Evolutionary conservation across 2,797 vertebrate genomes (phyloP).

Genomic region (Bryconaethiops microstoma): DNA sequence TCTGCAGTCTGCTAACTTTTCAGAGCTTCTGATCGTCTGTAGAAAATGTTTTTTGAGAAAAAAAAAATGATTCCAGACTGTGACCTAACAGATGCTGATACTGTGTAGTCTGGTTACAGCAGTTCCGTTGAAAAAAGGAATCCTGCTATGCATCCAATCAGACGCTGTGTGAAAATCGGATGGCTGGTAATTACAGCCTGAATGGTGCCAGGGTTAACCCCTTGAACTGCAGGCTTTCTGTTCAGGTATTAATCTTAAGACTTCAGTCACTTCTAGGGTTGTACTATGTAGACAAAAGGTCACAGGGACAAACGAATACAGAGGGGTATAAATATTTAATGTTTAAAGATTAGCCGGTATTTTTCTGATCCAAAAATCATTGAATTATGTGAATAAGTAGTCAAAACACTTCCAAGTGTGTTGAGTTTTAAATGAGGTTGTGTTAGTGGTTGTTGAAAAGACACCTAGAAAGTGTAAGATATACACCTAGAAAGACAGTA

Average conservation of each 20-base stretch:
- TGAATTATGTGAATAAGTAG: too few species aligned
- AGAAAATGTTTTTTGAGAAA: neutral
- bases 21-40: conserved; percentile 6
- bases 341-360: too few species aligned
- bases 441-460: too few species aligned
- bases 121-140: conserved; percentile 8
- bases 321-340: too few species aligned
- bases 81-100: neutral
- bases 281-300: too few species aligned
- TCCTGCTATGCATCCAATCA: conserved; percentile 25
- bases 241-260: neutral
- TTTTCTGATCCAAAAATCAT: too few species aligned
- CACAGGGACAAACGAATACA: too few species aligned
- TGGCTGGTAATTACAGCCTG: neutral
- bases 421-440: too few species aligned
- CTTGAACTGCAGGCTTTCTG: neutral
- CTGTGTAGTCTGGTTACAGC: neutral
- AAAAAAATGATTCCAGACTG: neutral
- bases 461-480: too few species aligned
- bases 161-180: neutral
- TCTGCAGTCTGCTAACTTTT: conserved; percentile 35
- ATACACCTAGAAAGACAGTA: too few species aligned
- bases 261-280: neutral
- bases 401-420: too few species aligned
- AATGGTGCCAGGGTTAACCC: neutral